Evolutionary conservation across 2,888 invertebrate species (phyloP), one percentile per base, ranked within the genome.

Genomic region (Nomada fucata): DNA sequence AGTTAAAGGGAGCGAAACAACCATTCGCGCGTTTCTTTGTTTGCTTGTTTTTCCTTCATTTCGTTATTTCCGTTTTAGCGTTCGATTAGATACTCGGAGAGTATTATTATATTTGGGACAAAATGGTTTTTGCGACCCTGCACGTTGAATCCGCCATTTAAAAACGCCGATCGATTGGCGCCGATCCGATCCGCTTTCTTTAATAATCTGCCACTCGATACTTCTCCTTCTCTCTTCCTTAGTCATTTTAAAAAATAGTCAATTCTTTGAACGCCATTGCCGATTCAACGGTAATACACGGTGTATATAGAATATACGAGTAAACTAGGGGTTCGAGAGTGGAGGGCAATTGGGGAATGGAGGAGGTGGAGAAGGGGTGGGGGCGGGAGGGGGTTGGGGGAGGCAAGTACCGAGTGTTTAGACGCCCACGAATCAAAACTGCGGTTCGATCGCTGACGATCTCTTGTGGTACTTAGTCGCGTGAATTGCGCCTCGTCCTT

Each of bases 171-270:
- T 55, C 60, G 61, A 23, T 55, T 50, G n/a, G 23, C 20, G 83
- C 70, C 60, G 68, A 79, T 20, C 77, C 75, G 59, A 63, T 63
- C 75, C 65, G 20, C 29, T 52, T 79, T 47, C 15, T 15, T 2
- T 79, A 85, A 88, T 90, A 90, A 92, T 91, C 91, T 91, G 91
- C 91, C 90, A 91, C 91, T 88, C 89, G 91, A 90, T 90, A 90
- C 57, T 36, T 72, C 44, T 75, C 26, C 57, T 26, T 72, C 44
- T 69, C 26, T 59, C 47, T 59, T 26, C 29, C 29, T 57, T 67
- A 72, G 67, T 55, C 26, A 20, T 50, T 90, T 91, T 91, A 90
- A 92, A 91, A 92, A 92, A 92, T 92, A 92, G 91, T 92, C 88
- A 88, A 90, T 90, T 91, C 86, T 89, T 90, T 90, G 86, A 90